Percentiles rank a stretch among this genome's conserved stretches.
Evolutionary conservation across 92 coral and sea anemone species (phyloP).

Genomic region (Desmophyllum pertusum): DNA sequence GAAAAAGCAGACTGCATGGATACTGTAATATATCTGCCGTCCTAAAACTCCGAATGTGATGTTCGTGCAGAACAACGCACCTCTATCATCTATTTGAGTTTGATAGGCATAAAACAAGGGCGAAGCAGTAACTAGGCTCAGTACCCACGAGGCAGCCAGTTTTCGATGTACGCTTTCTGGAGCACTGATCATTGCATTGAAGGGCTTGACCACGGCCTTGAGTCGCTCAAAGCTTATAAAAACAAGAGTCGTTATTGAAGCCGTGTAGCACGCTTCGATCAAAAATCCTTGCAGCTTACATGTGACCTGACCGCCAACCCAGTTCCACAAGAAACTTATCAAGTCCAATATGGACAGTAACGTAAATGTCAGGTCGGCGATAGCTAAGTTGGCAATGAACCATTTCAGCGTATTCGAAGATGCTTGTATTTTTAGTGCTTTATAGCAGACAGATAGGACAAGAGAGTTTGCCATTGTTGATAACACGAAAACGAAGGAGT

Average conservation of each 20-base stretch:
- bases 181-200: background rate
- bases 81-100: background rate
- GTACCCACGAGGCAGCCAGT: conserved; percentile 12
- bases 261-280: conserved; percentile 48
- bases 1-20: conserved; percentile 37
- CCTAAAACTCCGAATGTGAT: conserved; percentile 22
- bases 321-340: conserved; percentile 27
- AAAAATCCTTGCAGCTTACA: conserved; percentile 48
- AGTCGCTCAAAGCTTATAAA: conserved; percentile 36
- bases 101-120: conserved; percentile 48
- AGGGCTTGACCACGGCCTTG: conserved; percentile 37
- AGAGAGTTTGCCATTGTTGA: conserved; percentile 10
- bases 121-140: conserved; percentile 19
- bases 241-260: conserved; percentile 41
- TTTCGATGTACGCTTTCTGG: background rate
- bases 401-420: conserved; percentile 31
- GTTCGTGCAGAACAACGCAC: conserved; percentile 32
- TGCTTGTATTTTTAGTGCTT: background rate
- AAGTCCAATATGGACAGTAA: conserved; percentile 29
- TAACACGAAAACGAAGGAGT: background rate
- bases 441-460: conserved; percentile 23
- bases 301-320: conserved; percentile 49
- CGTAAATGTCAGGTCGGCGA: conserved; percentile 42
- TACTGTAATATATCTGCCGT: conserved; percentile 44
- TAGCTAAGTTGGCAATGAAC: conserved; percentile 45